phyloP scores from a whole-genome alignment of 2,797 vertebrate genomes.

The Percopsis omiscomaycus region DNA sequence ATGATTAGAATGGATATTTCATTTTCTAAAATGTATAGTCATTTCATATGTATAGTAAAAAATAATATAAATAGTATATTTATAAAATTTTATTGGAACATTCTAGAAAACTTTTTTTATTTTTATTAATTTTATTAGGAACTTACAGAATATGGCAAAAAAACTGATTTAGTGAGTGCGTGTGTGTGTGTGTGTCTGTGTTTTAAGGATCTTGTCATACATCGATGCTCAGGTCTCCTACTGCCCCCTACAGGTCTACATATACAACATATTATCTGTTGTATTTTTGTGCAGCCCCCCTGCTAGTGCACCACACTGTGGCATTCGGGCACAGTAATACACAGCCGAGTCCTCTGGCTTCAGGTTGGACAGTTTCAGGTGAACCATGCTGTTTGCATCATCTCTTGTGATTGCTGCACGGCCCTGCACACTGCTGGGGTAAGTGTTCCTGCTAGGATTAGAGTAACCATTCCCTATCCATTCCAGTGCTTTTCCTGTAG shows the following conservation, averaged over 20 bases:
- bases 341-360: background rate
- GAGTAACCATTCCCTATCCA: slow-evolving; percentile 19
- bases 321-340: background rate
- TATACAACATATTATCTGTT: background rate
- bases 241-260: background rate
- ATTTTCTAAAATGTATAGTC: too few species aligned
- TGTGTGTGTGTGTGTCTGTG: too few species aligned
- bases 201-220: too few species aligned
- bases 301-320: background rate
- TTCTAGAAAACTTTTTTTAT: too few species aligned
- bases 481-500: slow-evolving; percentile 25
- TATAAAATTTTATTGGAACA: too few species aligned
- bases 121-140: too few species aligned
- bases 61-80: too few species aligned
- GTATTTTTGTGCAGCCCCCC: background rate
- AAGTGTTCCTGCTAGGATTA: background rate
- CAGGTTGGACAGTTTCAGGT: slow-evolving; percentile 4
- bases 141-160: too few species aligned
- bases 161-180: too few species aligned
- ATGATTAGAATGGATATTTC: too few species aligned
- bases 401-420: slow-evolving; percentile 16
- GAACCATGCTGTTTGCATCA: slow-evolving; percentile 14
- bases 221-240: background rate
- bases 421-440: slow-evolving; percentile 8
- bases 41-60: too few species aligned